Conservation (phyloP, 2,888 invertebrate genomes). For the Xestia sexstrigata region DNA sequence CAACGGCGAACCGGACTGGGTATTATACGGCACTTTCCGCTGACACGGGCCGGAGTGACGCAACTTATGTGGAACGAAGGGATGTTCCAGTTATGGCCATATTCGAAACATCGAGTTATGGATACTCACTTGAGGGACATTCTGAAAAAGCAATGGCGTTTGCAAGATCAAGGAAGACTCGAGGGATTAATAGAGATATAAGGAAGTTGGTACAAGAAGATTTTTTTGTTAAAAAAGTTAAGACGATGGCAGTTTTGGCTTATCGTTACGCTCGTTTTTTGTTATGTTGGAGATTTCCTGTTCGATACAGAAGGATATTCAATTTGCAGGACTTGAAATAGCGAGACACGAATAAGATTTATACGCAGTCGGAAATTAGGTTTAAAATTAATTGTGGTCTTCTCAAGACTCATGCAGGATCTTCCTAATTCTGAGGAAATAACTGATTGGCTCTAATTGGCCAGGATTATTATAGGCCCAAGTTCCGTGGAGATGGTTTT, state of each 20-base stretch:
- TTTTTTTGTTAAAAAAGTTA: constrained; percentile 35
- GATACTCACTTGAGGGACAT: constrained; percentile 54
- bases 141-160: constrained; percentile 55
- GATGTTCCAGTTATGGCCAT: constrained; percentile 42
- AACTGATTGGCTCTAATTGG: not conserved
- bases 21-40: constrained; percentile 44
- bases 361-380: not conserved
- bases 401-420: not conserved
- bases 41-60: constrained; percentile 38
- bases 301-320: constrained; percentile 15
- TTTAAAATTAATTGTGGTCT: not conserved
- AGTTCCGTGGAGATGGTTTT: not conserved
- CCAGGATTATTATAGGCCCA: not conserved
- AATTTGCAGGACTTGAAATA: constrained; percentile 5
- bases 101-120: constrained; percentile 50
- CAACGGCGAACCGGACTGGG: constrained; percentile 32
- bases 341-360: not conserved
- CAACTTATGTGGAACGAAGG: constrained; percentile 39
- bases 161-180: constrained; percentile 48
- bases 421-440: not conserved
- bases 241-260: constrained; percentile 32
- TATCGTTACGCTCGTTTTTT: constrained; percentile 39
- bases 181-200: constrained; percentile 54
- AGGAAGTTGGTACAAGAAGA: constrained; percentile 36
- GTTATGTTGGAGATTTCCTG: constrained; percentile 26